phyloP scores from a whole-genome alignment of 2,888 invertebrate genomes.

The Tetragonisca angustula region DNA sequence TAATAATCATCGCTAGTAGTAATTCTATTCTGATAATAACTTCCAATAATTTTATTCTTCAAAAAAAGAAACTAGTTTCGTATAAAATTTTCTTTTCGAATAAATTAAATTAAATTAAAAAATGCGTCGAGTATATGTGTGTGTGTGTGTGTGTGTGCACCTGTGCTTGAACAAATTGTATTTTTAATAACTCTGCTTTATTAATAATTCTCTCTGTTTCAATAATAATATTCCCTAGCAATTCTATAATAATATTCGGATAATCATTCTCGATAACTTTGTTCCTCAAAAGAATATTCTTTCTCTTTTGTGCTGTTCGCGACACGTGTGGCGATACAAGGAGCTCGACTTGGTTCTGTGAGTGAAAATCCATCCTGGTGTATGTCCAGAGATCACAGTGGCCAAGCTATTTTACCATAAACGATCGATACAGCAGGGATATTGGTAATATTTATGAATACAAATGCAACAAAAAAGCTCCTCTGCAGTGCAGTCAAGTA shows the following conservation, averaged over 20 bases:
- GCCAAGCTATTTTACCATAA: background rate
- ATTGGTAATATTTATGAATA: background rate
- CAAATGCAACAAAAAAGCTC: background rate
- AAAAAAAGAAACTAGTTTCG: background rate
- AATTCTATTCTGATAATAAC: too few relatives aligned
- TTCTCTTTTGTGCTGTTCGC: background rate
- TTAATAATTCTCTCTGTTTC: too few relatives aligned
- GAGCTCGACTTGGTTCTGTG: background rate
- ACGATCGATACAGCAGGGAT: background rate
- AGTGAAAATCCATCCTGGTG: background rate
- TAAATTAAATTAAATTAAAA: background rate
- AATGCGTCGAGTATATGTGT: too few relatives aligned
- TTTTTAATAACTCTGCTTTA: background rate
- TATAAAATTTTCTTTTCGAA: background rate
- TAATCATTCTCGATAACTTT: background rate
- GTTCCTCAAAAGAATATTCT: background rate
- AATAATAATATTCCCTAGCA: too few relatives aligned
- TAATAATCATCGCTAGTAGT: too few relatives aligned
- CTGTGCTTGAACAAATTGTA: background rate
- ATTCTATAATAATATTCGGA: too few relatives aligned
- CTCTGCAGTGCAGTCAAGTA: background rate
- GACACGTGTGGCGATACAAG: background rate
- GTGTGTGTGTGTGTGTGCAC: too few relatives aligned
- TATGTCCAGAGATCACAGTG: background rate
- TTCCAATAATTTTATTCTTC: too few relatives aligned